phyloP scores from a whole-genome alignment of 2,888 invertebrate genomes.

The Sinodicranocentrus sp. region DNA sequence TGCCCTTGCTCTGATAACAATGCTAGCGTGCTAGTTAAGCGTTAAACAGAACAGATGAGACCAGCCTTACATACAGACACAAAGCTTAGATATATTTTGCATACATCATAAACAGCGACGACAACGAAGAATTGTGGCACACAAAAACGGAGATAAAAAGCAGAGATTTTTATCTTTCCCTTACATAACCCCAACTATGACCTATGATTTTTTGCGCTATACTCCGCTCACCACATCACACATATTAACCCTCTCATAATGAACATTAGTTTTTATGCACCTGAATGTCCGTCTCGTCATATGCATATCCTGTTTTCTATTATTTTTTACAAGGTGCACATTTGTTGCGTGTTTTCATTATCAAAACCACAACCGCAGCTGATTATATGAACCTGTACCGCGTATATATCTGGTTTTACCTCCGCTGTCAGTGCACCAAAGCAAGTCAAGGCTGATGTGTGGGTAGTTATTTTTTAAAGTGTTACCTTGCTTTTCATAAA shows the following conservation, averaged over 20 bases:
- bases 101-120: too few species aligned
- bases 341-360: constrained; percentile 39
- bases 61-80: too few species aligned
- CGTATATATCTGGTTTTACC: background rate
- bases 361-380: constrained; percentile 51
- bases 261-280: too few species aligned
- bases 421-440: background rate
- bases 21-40: too few species aligned
- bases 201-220: constrained; percentile 1
- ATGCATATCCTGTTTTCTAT: constrained; percentile 34
- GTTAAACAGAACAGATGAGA: too few species aligned
- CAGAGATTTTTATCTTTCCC: background rate
- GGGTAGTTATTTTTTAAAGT: constrained; percentile 29
- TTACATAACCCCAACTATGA: constrained; percentile 8
- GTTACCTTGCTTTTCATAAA: constrained; percentile 9
- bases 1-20: too few species aligned
- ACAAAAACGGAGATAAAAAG: too few species aligned
- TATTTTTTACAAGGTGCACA: constrained; percentile 21
- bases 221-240: background rate
- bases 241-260: too few species aligned
- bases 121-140: too few species aligned
- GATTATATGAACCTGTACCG: background rate
- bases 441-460: constrained; percentile 38
- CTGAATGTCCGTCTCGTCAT: background rate
- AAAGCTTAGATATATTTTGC: too few species aligned